Base-by-base conservation (phyloP, 2,797 vertebrate species). In the Tiaroga cobitis region DNA sequence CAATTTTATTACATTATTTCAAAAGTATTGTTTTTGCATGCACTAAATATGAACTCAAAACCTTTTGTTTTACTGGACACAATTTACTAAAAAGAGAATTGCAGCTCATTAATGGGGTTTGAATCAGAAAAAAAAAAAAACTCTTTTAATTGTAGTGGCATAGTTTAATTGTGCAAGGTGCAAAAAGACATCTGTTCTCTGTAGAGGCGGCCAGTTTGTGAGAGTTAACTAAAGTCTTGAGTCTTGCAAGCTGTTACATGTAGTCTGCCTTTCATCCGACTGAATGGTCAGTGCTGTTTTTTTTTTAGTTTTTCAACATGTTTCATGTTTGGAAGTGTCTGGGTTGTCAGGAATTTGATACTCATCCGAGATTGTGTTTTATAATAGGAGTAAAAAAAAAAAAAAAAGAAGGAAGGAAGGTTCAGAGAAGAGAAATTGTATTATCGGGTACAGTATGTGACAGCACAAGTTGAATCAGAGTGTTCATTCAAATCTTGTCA, bases 211-310 rank as follows among this genome's bases (percentile, higher is more conserved):
- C 13, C 63, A 78, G 49, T 69, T 84, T 18, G n/a, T 70, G 49
- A 80, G 15, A 43, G 29, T 79, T 84, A 34, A 80, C 72, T 79
- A 78, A 85, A 85, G 67, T 70, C 65, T 59, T 21, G 21, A 49
- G 72, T 68, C 63, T 24, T 39, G 39, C 43, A 54, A 80, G 63
- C 79, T 80, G 43, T 68, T 43, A 67, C 79, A 51, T 37, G 63
- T 68, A 68, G 46, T 2, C 43, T 67, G 18, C 24, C 61, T 76
- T 68, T 76, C 43, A 84, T 77, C 82, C 8, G 10, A 26, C 34
- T 29, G 61, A 49, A 41, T 77, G 77, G 73, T 18, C 21, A 75
- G 46, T 68, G 46, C 24, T n/a, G 49, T n/a, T n/a, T n/a, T n/a
- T n/a, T n/a, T n/a, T n/a, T n/a, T n/a, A n/a, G n/a, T n/a, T n/a